Percentiles rank a stretch among this genome's conserved stretches.
Evolutionary conservation across 2,797 vertebrate species (phyloP).

Genomic region (Pseudopleuronectes americanus): DNA sequence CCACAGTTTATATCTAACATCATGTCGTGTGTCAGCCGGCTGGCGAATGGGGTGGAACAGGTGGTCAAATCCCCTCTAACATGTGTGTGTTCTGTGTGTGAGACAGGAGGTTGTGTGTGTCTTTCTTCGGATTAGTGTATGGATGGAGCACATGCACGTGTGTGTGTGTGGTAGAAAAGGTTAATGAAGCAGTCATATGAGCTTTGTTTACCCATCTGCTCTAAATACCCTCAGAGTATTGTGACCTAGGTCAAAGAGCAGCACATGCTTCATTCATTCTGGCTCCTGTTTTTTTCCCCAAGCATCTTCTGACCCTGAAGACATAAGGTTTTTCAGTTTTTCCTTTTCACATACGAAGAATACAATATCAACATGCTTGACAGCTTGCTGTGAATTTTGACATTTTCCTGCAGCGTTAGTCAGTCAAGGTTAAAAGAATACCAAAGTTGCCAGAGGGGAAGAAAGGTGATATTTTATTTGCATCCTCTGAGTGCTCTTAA

Average conservation of each 20-base stretch:
- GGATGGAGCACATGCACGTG: not conserved
- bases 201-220: constrained; percentile 44
- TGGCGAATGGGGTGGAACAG: constrained; percentile 23
- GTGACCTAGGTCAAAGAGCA: constrained; percentile 12
- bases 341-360: too few relatives aligned
- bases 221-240: not conserved
- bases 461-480: too few relatives aligned
- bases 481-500: too few relatives aligned
- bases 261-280: not conserved
- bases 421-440: too few relatives aligned
- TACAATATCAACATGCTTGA: too few relatives aligned
- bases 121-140: not conserved
- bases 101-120: not conserved
- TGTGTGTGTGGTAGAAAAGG: not conserved
- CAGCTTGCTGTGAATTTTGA: too few relatives aligned
- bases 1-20: not conserved
- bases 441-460: too few relatives aligned
- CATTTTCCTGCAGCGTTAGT: too few relatives aligned
- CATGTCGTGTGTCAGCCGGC: constrained; percentile 43
- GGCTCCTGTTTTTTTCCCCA: not conserved
- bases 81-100: not conserved
- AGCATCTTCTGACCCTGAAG: not conserved
- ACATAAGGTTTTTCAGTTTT: too few relatives aligned
- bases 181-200: constrained; percentile 34
- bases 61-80: constrained; percentile 15